These are phyloP conservation scores for Heliconius cydno DNA, from an alignment of 2,888 invertebrate genomes.

Conservation along the genomic window DNA sequence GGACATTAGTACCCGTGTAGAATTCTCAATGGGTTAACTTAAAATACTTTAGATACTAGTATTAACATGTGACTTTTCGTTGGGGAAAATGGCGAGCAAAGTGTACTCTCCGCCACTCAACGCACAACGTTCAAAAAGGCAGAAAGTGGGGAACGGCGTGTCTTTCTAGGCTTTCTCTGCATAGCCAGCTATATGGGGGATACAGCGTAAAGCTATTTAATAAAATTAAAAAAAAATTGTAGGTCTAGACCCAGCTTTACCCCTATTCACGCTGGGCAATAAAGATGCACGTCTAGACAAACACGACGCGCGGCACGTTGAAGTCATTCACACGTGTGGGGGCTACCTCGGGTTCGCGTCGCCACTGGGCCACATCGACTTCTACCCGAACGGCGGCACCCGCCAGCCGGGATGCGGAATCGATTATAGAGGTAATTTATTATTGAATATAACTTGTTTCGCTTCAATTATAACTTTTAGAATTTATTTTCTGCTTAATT, in stretches of 20 bases:
- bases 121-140: no score
- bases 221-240: constrained; percentile 29
- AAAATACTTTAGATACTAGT: no score
- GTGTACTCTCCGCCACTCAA: no score
- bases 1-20: no score
- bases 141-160: not conserved
- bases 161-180: no score
- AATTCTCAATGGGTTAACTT: no score
- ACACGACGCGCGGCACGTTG: constrained; percentile 84
- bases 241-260: constrained; percentile 85
- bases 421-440: constrained; percentile 76
- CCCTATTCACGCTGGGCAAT: constrained; percentile 80
- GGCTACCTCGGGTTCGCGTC: constrained; percentile 84
- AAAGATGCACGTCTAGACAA: constrained; percentile 82
- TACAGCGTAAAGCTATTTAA: not conserved
- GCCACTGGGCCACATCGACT: constrained; percentile 85
- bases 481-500: not conserved
- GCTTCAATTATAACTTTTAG: constrained; percentile 10
- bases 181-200: not conserved
- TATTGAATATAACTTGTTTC: constrained; percentile 1
- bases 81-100: not conserved
- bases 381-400: constrained; percentile 85
- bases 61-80: not conserved
- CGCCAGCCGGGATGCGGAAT: constrained; percentile 83
- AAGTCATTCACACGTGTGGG: constrained; percentile 85